These are phyloP conservation scores for Noctua comes DNA, from an alignment of 2,888 invertebrate genomes.

Conservation along the genomic window DNA sequence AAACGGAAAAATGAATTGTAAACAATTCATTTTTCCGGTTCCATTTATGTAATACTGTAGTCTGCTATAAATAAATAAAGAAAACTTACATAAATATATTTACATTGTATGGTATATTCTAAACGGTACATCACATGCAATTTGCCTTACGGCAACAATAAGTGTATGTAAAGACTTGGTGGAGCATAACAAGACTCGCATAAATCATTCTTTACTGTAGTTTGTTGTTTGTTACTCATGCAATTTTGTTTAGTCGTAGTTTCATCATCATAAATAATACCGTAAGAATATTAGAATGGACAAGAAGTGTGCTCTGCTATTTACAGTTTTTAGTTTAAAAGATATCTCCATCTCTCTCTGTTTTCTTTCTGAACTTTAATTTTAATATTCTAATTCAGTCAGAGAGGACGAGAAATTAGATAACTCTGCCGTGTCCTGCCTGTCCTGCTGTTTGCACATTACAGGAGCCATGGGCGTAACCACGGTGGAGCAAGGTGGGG, in stretches of 20 bases:
- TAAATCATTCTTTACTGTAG: constrained; percentile 19
- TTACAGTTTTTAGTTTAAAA: neutral
- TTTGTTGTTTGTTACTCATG: constrained; percentile 7
- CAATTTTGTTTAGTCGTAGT: neutral
- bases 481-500: no score
- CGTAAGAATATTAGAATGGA: neutral
- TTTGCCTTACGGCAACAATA: constrained; percentile 17
- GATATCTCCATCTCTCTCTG: neutral
- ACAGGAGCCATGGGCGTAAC: neutral
- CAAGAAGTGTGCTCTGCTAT: neutral
- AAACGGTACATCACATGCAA: neutral
- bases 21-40: neutral
- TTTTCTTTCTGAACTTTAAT: neutral
- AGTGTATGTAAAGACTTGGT: constrained; percentile 4
- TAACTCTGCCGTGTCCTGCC: neutral
- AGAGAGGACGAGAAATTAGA: neutral
- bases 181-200: constrained; percentile 37
- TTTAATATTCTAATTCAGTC: neutral
- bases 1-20: no score
- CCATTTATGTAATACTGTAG: neutral
- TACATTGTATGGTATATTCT: neutral
- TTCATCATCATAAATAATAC: neutral
- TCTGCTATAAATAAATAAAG: neutral
- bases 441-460: neutral
- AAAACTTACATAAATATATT: neutral